Conservation (phyloP, 2,797 vertebrate species). For the Mormyrus hasselquistii region DNA sequence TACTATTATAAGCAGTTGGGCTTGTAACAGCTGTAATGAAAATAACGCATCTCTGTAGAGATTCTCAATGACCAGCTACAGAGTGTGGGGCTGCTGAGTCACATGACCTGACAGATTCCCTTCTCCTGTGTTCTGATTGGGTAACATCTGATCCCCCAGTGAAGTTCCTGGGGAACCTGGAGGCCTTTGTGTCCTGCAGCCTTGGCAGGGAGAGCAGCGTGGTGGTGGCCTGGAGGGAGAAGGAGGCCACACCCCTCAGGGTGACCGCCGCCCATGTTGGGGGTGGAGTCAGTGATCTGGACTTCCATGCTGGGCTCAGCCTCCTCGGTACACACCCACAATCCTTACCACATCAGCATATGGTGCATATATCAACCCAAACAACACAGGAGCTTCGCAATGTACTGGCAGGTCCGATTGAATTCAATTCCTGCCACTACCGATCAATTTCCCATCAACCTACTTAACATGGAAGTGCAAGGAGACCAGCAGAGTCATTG, state of each 20-base stretch:
- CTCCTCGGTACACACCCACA: constrained; percentile 58
- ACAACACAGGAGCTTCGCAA: background rate
- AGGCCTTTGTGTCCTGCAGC: constrained; percentile 68
- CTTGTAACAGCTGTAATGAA: background rate
- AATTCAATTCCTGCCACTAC: background rate
- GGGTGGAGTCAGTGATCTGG: constrained; percentile 63
- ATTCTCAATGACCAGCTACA: background rate
- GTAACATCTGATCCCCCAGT: constrained; percentile 38
- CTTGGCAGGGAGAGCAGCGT: constrained; percentile 53
- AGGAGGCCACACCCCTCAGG: constrained; percentile 49
- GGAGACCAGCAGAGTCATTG: background rate
- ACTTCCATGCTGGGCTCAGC: constrained; percentile 64
- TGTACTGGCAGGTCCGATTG: background rate
- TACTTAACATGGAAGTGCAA: background rate
- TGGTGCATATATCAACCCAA: background rate
- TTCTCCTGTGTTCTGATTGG: background rate
- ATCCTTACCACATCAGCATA: background rate
- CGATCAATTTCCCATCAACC: background rate
- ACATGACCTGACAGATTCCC: background rate
- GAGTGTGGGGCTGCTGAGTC: background rate
- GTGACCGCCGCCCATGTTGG: constrained; percentile 53
- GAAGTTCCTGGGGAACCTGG: constrained; percentile 60
- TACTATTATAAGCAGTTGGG: background rate
- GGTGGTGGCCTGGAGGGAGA: constrained; percentile 64
- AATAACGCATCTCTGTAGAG: background rate